Evolutionary conservation across 1,140 invertebrate genomes (phyloP).

Genomic region (Hirudo medicinalis): DNA sequence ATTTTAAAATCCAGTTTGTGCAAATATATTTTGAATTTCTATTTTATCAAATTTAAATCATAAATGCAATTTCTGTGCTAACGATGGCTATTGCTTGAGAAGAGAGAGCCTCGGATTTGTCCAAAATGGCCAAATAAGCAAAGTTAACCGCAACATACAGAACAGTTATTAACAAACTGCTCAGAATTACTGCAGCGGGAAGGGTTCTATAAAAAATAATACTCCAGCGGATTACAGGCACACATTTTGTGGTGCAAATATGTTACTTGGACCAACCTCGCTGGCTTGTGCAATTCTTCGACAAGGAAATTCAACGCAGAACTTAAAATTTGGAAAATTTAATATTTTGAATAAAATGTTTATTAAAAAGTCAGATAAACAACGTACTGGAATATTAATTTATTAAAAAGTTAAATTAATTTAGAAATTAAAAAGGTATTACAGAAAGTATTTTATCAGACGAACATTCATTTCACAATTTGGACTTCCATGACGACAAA

Average conservation of each 20-base stretch:
- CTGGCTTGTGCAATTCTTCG: background rate
- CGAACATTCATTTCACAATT: too few relatives aligned
- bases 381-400: too few relatives aligned
- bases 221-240: background rate
- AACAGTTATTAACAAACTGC: constrained; percentile 75
- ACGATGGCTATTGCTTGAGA: constrained; percentile 86
- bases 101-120: constrained; percentile 63
- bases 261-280: too few relatives aligned
- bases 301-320: background rate
- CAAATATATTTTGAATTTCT: background rate
- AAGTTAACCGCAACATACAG: constrained; percentile 89
- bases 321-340: too few relatives aligned
- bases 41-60: background rate
- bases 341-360: too few relatives aligned
- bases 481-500: too few relatives aligned
- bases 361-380: too few relatives aligned
- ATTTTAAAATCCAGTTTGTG: background rate
- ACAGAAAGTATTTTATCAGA: too few relatives aligned
- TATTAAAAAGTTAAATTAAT: too few relatives aligned
- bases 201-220: constrained; percentile 58
- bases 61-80: constrained; percentile 30
- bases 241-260: too few relatives aligned
- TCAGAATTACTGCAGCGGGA: constrained; percentile 82
- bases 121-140: constrained; percentile 84
- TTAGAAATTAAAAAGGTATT: too few relatives aligned